Evolutionary conservation across 1,140 invertebrate species (phyloP).

Genomic region (Sitobion miscanthi): DNA sequence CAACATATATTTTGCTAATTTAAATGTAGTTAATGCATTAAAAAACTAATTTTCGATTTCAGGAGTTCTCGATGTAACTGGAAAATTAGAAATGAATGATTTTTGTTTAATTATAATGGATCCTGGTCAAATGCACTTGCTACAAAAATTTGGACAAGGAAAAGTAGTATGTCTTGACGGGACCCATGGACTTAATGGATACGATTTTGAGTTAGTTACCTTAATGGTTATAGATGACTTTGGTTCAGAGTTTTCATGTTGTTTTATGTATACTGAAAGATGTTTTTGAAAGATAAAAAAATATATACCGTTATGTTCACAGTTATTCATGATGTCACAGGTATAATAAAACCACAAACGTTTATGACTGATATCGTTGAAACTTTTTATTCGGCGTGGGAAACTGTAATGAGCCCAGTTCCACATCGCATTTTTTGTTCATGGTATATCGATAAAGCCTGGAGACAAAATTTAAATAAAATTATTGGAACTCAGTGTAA

Average conservation of each 20-base stretch:
- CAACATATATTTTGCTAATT: neutral
- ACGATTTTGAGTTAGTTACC: slow-evolving; percentile 25
- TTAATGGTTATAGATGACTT: slow-evolving; percentile 43
- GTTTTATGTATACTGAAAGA: slow-evolving; percentile 32
- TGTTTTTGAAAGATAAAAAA: neutral
- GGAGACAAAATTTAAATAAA: neutral
- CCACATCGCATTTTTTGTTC: neutral
- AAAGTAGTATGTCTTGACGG: slow-evolving; percentile 35
- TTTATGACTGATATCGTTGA: slow-evolving; percentile 6
- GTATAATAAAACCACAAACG: neutral
- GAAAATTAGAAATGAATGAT: neutral
- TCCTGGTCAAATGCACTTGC: neutral
- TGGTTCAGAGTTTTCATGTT: neutral
- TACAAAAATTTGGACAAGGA: neutral
- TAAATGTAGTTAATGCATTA: neutral
- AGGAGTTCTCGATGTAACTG: neutral
- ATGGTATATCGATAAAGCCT: neutral
- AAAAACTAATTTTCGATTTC: neutral
- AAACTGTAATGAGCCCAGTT: neutral
- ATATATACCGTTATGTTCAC: slow-evolving; percentile 1
- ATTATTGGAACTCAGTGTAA: neutral
- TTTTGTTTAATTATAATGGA: slow-evolving; percentile 18
- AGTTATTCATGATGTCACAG: neutral
- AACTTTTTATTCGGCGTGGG: slow-evolving; percentile 23
- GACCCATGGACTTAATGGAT: slow-evolving; percentile 24